These are phyloP conservation scores for Syngnathus scovelli DNA, from an alignment of 2,113 vertebrate species.

Conservation along the genomic window DNA sequence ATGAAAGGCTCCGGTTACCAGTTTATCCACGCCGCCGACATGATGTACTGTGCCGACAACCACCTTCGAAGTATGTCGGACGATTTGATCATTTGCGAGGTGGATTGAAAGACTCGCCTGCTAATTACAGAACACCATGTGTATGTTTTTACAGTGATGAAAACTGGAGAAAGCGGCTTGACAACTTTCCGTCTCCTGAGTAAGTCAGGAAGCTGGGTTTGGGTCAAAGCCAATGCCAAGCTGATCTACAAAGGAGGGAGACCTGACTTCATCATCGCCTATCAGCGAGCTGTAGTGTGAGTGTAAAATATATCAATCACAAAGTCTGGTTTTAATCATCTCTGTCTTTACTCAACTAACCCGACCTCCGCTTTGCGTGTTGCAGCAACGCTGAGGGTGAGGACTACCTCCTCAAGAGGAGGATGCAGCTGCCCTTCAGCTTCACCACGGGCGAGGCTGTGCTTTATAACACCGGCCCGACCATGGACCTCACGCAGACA, in stretches of 20 bases:
- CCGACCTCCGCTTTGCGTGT: not conserved
- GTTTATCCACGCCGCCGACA: conserved; percentile 73
- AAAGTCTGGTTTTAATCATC: no score
- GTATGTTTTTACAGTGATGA: conserved; percentile 68
- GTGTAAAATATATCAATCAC: conserved; percentile 29
- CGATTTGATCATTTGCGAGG: not conserved
- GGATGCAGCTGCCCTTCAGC: conserved; percentile 72
- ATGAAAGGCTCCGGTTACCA: conserved; percentile 75
- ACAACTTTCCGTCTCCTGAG: conserved; percentile 75
- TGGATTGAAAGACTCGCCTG: not conserved
- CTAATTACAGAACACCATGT: not conserved
- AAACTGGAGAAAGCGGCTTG: conserved; percentile 74
- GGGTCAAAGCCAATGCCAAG: conserved; percentile 77
- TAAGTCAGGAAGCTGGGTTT: conserved; percentile 72
- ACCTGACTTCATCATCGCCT: conserved; percentile 74
- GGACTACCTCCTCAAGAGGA: conserved; percentile 71
- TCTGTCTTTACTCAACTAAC: not conserved
- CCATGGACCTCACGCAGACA: conserved; percentile 45
- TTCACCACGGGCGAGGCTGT: conserved; percentile 74
- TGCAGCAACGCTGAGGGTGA: conserved; percentile 76
- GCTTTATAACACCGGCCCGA: conserved; percentile 60
- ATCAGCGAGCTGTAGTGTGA: conserved; percentile 73
- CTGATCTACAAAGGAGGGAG: conserved; percentile 73
- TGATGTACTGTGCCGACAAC: conserved; percentile 76
- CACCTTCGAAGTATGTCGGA: conserved; percentile 70